A percentile compares a stretch with the other conserved stretches of the same genome.
These are phyloP conservation scores for Promerops cafer DNA, from an alignment of 2,113 vertebrate genomes.

Conservation along the genomic window DNA sequence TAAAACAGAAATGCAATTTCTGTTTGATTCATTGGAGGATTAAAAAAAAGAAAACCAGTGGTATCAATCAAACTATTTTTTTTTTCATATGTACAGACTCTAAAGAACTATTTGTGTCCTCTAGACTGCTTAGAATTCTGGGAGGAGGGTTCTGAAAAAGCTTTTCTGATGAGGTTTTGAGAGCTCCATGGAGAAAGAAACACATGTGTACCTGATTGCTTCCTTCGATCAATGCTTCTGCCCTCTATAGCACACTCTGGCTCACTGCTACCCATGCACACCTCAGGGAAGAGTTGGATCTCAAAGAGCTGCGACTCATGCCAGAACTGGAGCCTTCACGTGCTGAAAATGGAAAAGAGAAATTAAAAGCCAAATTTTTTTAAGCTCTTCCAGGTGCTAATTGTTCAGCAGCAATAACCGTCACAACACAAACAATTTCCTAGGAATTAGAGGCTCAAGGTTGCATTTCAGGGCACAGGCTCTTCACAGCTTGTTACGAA, in stretches of 20 bases:
- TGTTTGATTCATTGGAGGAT: not conserved
- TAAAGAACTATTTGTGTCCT: not conserved
- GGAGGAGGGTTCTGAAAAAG: not conserved
- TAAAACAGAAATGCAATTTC: not conserved
- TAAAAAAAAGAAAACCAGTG: not conserved
- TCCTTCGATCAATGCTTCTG: not conserved
- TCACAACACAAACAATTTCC: slow-evolving; percentile 8
- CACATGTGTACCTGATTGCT: not conserved
- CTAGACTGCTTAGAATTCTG: not conserved
- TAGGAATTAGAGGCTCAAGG: slow-evolving; percentile 7
- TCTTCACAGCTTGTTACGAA: slow-evolving; percentile 2
- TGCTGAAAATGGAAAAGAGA: not conserved
- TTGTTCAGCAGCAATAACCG: slow-evolving; percentile 9
- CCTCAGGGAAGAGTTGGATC: not conserved
- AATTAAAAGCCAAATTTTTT: not conserved
- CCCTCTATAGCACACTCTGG: not conserved
- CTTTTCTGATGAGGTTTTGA: not conserved
- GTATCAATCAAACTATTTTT: not conserved
- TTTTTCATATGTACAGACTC: not conserved
- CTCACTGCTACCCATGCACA: not conserved
- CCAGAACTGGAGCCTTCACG: not conserved
- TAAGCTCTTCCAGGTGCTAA: not conserved
- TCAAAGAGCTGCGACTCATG: not conserved
- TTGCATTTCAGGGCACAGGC: slow-evolving; percentile 4
- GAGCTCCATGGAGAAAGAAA: not conserved